Evolutionary conservation across 2,888 invertebrate genomes (phyloP).

Genomic region (Blastobasis lacticolella): DNA sequence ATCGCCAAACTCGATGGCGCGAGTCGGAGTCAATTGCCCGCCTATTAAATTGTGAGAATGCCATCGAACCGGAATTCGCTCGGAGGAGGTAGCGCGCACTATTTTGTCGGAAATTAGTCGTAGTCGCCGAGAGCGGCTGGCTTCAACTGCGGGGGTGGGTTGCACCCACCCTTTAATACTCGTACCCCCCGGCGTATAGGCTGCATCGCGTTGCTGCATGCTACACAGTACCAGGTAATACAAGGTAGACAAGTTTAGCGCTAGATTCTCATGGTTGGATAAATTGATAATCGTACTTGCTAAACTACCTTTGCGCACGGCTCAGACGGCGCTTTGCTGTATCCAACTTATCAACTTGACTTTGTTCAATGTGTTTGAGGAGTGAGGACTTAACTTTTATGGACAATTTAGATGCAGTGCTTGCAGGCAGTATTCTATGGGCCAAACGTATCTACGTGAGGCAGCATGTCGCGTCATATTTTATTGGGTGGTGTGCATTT

Average conservation of each 20-base stretch:
- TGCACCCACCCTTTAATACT: conserved; percentile 38
- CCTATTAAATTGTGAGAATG: conserved; percentile 40
- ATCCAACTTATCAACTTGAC: too few species aligned
- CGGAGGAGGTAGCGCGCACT: conserved; percentile 17
- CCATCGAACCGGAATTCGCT: conserved; percentile 24
- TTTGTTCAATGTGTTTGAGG: too few species aligned
- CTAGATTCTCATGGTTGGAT: conserved; percentile 46
- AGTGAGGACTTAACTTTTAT: too few species aligned
- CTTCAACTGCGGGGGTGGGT: conserved; percentile 25
- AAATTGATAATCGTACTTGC: conserved; percentile 37
- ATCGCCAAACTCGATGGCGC: too few species aligned
- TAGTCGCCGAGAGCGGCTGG: conserved; percentile 32
- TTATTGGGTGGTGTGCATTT: too few species aligned
- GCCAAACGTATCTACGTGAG: too few species aligned
- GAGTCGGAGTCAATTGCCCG: too few species aligned
- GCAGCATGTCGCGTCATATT: too few species aligned
- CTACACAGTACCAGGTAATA: conserved; percentile 29
- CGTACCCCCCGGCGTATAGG: conserved; percentile 32
- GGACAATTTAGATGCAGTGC: too few species aligned
- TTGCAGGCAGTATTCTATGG: too few species aligned
- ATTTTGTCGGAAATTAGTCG: conserved; percentile 68
- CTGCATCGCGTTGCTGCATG: conserved; percentile 22
- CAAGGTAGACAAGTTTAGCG: conserved; percentile 40
- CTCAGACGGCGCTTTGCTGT: too few species aligned
- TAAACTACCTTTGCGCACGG: conserved; percentile 4